Base-by-base conservation (phyloP, 2,888 invertebrate species). In the Lampropteryx suffumata region DNA sequence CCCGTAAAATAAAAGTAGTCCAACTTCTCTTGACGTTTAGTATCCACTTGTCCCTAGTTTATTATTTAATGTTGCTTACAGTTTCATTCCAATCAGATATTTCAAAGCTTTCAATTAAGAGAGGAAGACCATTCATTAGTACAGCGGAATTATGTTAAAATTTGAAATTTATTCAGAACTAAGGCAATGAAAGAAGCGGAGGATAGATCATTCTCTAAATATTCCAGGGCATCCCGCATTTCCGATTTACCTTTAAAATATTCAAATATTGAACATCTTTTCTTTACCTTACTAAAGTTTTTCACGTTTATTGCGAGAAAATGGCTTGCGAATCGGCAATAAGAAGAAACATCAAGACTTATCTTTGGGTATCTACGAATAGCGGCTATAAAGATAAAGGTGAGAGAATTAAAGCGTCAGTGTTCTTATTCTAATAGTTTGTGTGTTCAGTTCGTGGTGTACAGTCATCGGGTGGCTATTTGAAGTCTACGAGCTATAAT, bases 261-360 rank as follows among this genome's bases (percentile, higher is more conserved):
- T 67, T 63, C 55, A 65, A 69, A 67, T 64, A 65, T 67, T 45
- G 61, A 61, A 60, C 62, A 62, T 61, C 61, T 64, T 65, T 65
- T 57, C 62, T 61, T 62, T 62, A 54, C 58, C 52, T 57, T 45
- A 55, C 54, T 41, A 52, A 60, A 45, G 61, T 61, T 67, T 68
- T 66, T 17, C 17, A 55, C 62, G 56, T 65, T 62, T 59, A 67
- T 67, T 68, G 67, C 67, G 58, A 66, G 57, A 57, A 66, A 76
- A 75, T 69, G 71, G 71, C 67, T 71, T 71, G 68, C 61, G 64
- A 72, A 71, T 71, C 65, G 67, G 69, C 72, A 76, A 70, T 69
- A 69, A 66, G 68, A 65, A 63, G 64, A 62, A 66, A 63, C 62
- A 52, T 56, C 57, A 57, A 59, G 61, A 65, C 62, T 76, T 73